Percentiles rank a stretch among this genome's conserved stretches.
phyloP scores from a whole-genome alignment of 2,888 invertebrate genomes.

The Xylota segnis region DNA sequence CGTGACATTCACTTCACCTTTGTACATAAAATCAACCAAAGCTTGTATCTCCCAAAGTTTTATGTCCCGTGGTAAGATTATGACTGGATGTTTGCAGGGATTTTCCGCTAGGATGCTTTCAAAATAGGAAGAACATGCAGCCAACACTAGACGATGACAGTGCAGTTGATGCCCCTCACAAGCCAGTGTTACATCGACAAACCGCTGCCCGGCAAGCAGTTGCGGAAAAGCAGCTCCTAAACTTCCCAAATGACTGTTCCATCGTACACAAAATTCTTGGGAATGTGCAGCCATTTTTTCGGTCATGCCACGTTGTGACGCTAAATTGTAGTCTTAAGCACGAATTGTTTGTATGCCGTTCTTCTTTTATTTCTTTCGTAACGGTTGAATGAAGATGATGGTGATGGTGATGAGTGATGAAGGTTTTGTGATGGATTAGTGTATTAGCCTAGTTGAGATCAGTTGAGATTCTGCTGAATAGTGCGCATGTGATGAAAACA shows the following conservation, averaged over 20 bases:
- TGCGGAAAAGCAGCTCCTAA: constrained; percentile 84
- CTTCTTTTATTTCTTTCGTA: neutral
- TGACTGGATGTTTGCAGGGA: constrained; percentile 94
- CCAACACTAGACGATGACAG: constrained; percentile 94
- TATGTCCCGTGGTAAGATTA: constrained; percentile 92
- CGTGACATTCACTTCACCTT: constrained; percentile 94
- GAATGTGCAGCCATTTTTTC: constrained; percentile 77
- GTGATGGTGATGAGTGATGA: neutral
- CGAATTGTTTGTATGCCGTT: constrained; percentile 5
- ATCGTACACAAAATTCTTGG: constrained; percentile 84
- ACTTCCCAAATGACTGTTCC: constrained; percentile 84
- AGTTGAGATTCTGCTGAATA: constrained; percentile 10
- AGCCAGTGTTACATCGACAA: constrained; percentile 95
- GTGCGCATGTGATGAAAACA: neutral
- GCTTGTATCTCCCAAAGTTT: constrained; percentile 94
- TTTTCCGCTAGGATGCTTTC: constrained; percentile 92
- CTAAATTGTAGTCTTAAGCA: neutral
- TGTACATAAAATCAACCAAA: constrained; percentile 95
- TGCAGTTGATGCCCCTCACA: constrained; percentile 93
- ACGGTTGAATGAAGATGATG: neutral
- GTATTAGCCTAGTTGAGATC: constrained; percentile 19
- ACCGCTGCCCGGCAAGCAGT: constrained; percentile 85
- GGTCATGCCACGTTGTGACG: constrained; percentile 53
- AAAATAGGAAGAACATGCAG: constrained; percentile 94
- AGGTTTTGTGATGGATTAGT: constrained; percentile 7